phyloP scores from a whole-genome alignment of 2,888 invertebrate genomes.

The Drosophila monieri region DNA sequence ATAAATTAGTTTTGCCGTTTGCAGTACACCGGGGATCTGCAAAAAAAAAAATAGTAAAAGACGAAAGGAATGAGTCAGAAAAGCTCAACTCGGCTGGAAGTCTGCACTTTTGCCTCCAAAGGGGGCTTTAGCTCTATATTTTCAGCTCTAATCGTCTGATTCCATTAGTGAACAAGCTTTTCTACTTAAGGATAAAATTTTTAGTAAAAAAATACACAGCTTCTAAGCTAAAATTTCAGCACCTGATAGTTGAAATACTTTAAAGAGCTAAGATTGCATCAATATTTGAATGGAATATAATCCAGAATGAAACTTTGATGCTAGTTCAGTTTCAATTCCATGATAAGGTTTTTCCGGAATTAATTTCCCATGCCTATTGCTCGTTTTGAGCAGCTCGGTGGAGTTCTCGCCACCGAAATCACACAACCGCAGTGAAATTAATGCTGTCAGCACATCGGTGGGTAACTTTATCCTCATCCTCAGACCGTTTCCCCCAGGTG shows the following conservation, averaged over 20 bases:
- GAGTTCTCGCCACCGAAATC: constrained; percentile 28
- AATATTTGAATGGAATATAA: not conserved
- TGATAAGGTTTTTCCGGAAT: constrained; percentile 19
- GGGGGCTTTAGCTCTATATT: constrained; percentile 11
- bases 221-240: not conserved
- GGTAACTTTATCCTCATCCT: constrained; percentile 34
- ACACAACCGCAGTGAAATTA: constrained; percentile 38
- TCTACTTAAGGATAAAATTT: constrained; percentile 3
- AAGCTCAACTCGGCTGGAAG: constrained; percentile 7
- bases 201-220: not conserved
- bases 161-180: constrained; percentile 31
- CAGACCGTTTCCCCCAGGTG: constrained; percentile 43
- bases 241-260: not conserved
- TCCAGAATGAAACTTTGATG: constrained; percentile 1
- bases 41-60: constrained; percentile 22
- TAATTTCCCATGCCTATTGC: constrained; percentile 29
- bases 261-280: constrained; percentile 1
- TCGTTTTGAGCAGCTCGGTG: constrained; percentile 22
- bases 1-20: constrained; percentile 77
- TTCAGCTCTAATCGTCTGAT: constrained; percentile 24
- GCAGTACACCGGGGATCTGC: constrained; percentile 51
- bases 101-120: constrained; percentile 12
- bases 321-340: constrained; percentile 7
- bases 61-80: constrained; percentile 7
- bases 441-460: constrained; percentile 36